Conservation (phyloP, 2,888 invertebrate species). For the Coenonympha glycerion region DNA sequence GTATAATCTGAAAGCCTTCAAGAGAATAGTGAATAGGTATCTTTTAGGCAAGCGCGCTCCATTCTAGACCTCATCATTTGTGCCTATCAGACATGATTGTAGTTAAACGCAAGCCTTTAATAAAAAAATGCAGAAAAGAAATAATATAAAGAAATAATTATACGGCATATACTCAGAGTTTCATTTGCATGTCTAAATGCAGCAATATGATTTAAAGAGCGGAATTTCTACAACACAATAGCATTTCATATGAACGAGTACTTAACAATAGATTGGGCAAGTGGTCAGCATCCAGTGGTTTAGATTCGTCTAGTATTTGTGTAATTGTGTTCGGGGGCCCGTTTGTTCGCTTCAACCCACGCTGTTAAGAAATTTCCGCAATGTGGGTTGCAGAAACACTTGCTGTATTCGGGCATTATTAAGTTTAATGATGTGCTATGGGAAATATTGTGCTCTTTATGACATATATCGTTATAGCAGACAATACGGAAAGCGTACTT, state of each 20-base stretch:
- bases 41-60: too few relatives aligned
- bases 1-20: too few relatives aligned
- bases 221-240: constrained; percentile 8
- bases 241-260: constrained; percentile 1
- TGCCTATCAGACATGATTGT: too few relatives aligned
- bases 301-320: constrained; percentile 8
- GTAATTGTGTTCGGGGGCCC: constrained; percentile 10
- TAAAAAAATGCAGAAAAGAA: too few relatives aligned
- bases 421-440: constrained; percentile 2
- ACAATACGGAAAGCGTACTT: too few relatives aligned
- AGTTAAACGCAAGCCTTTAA: too few relatives aligned
- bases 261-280: constrained; percentile 14
- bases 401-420: constrained; percentile 1
- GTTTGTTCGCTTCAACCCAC: constrained; percentile 18
- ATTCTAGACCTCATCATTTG: too few relatives aligned
- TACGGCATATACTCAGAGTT: background rate
- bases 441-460: background rate
- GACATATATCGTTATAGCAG: background rate
- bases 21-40: too few relatives aligned
- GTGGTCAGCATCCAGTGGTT: background rate
- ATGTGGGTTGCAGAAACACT: constrained; percentile 12
- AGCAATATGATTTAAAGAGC: constrained; percentile 5
- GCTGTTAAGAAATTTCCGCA: constrained; percentile 18
- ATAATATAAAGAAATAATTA: too few relatives aligned
- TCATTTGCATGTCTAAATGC: background rate